Conservation (phyloP, 2,888 invertebrate genomes). For the Metellina segmentata region DNA sequence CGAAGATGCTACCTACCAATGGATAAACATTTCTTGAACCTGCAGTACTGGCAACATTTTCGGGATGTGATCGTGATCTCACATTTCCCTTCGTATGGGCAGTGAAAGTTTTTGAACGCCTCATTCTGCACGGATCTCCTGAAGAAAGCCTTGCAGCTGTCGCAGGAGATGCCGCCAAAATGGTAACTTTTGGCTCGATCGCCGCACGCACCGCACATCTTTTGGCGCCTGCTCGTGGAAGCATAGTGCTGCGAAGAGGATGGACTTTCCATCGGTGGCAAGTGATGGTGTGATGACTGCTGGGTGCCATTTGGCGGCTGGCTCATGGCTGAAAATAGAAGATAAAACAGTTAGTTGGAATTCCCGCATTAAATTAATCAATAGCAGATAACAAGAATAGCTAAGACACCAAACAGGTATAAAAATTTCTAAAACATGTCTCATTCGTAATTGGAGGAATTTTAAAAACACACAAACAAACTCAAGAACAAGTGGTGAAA, state of each 20-base stretch:
- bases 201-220: constrained; percentile 81
- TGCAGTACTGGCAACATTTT: constrained; percentile 81
- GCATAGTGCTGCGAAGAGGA: constrained; percentile 32
- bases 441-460: too few species aligned
- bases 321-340: constrained; percentile 76
- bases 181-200: constrained; percentile 81
- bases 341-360: too few species aligned
- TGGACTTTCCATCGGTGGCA: constrained; percentile 18
- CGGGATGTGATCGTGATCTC: constrained; percentile 80
- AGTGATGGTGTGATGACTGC: constrained; percentile 47
- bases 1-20: constrained; percentile 78
- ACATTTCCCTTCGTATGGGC: constrained; percentile 80
- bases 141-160: constrained; percentile 81
- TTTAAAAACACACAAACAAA: too few species aligned
- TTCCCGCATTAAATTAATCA: too few species aligned
- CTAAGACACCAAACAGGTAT: too few species aligned
- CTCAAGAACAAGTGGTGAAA: too few species aligned
- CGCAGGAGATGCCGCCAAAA: constrained; percentile 81
- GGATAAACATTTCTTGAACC: constrained; percentile 80
- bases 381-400: too few species aligned
- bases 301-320: constrained; percentile 77
- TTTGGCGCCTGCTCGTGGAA: constrained; percentile 74
- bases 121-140: constrained; percentile 81
- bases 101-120: constrained; percentile 80
- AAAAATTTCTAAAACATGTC: too few species aligned